Conservation (phyloP, 2,113 vertebrate genomes). For the Podiceps cristatus region DNA sequence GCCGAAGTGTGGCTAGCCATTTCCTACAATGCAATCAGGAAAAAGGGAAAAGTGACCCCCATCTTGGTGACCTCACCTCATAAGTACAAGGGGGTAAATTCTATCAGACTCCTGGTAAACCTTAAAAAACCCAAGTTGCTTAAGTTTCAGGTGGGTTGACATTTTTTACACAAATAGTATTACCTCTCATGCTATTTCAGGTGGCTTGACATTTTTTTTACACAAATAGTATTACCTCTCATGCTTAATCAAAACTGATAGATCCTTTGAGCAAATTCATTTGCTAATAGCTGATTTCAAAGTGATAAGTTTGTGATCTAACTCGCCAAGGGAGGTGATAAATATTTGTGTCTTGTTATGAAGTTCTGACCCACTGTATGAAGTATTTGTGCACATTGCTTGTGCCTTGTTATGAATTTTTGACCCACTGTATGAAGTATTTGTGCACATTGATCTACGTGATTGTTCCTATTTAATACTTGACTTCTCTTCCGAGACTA, state of each 20-base stretch:
- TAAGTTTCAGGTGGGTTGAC: neutral
- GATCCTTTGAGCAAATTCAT: neutral
- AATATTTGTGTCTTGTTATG: neutral
- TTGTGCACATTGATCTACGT: neutral
- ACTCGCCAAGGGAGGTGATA: neutral
- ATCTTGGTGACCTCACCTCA: neutral
- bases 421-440: neutral
- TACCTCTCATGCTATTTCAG: neutral
- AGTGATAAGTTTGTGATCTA: neutral
- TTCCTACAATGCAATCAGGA: neutral
- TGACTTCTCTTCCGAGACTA: neutral
- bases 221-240: neutral
- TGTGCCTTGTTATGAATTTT: neutral
- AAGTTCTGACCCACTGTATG: neutral
- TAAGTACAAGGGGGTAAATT: neutral
- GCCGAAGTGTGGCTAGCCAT: neutral
- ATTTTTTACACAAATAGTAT: neutral
- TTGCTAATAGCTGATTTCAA: neutral
- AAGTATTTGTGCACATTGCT: neutral
- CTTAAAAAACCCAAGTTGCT: accelerated
- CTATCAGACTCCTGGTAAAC: neutral
- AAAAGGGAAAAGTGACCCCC: neutral
- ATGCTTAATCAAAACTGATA: neutral
- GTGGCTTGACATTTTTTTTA: neutral
- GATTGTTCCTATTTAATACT: neutral